Base-by-base conservation (phyloP, 2,797 vertebrate species). In the Sebastes cheni region DNA sequence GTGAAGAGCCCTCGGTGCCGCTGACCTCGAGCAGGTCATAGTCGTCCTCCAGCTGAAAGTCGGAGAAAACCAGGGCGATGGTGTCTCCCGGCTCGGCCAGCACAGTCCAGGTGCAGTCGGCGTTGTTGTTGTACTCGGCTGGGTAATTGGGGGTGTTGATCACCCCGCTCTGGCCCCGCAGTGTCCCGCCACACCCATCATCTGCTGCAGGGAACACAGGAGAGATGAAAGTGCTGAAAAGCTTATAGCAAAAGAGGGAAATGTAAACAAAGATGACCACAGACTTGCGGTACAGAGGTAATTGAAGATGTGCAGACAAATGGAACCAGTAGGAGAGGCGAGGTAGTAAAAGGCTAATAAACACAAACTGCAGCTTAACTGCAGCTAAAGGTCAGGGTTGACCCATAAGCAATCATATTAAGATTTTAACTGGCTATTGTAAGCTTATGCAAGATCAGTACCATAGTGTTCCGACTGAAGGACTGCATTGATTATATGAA, bases 41-140 rank as follows among this genome's bases (percentile, higher is more conserved):
- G 74, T 98, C 98, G 1, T 99, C 98, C 93, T 99, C 99, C 91
- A 99, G 94, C 87, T 99, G 98, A 85, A 99, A 99, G 94, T 99
- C 98, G 25, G 97, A 97, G 91, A 99, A 99, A 77, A 99, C 97
- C 93, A 99, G 91, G 65, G 99, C 98, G 1, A 99, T 99, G 85
- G 99, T 99, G 95, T 99, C 98, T 4, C 99, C 99, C 0, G 98
- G 98, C 86, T 99, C 99, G 0, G 99, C 99, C 46, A 99, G 96
- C 79, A 99, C 96, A 6, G 98, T 99, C 99, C 99, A 99, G 1
- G 98, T 99, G 95, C 99, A 99, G 95, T 99, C 99, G 0, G 98
- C 98, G 0, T 99, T 98, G 94, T 99, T 99, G 91, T 95, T 96
- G 18, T 99, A 99, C 89, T 99, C 98, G 52, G 96, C 91, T 7